Conservation (phyloP, 2,113 vertebrate species). For the Brachypodius melanocephalos region DNA sequence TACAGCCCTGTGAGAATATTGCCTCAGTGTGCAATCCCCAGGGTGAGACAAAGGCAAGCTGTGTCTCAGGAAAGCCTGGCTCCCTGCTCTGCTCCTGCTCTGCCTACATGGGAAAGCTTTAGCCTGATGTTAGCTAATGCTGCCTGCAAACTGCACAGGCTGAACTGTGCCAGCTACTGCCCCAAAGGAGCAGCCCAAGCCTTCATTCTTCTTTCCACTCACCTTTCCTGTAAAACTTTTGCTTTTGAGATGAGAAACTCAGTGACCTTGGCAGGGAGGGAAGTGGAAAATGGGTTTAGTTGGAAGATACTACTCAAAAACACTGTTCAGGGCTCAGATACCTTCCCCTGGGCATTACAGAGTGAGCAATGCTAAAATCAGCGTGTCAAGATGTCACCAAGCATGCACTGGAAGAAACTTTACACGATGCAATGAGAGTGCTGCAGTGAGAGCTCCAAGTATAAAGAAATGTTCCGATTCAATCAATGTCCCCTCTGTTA, state of each 20-base stretch:
- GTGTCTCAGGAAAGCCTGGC: not conserved
- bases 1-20: not conserved
- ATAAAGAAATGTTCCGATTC: not conserved
- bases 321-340: not conserved
- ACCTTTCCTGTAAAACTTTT: constrained; percentile 19
- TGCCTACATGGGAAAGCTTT: not conserved
- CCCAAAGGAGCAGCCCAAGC: not conserved
- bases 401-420: not conserved
- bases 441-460: not conserved
- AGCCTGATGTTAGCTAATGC: not conserved
- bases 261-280: constrained; percentile 6
- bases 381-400: constrained; percentile 42
- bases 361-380: constrained; percentile 24
- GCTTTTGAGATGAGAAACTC: constrained; percentile 30
- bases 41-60: not conserved
- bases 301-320: constrained; percentile 41
- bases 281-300: constrained; percentile 30
- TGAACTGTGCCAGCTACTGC: not conserved
- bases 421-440: fast-evolving
- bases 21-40: not conserved
- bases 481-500: not conserved
- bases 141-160: not conserved
- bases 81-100: not conserved
- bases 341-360: constrained; percentile 7
- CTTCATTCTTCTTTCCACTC: constrained; percentile 10